Evolutionary conservation across 2,797 vertebrate species (phyloP).

Genomic region (Neomorphus geoffroyi): DNA sequence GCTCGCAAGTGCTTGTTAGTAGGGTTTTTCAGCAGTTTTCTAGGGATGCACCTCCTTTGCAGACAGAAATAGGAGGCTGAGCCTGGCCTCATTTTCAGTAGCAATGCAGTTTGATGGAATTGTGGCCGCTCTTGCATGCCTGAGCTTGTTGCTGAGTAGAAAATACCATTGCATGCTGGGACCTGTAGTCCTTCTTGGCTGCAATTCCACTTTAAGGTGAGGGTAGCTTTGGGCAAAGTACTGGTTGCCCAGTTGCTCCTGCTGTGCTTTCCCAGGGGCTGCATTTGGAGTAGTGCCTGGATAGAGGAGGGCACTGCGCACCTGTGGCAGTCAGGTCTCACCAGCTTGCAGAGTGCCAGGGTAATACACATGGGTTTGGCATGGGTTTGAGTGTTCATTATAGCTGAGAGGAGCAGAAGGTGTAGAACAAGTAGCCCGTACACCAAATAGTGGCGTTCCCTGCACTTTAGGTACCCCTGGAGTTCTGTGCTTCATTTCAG

Average conservation of each 20-base stretch:
- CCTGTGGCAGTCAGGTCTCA: not conserved
- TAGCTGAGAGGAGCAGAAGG: not conserved
- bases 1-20: not conserved
- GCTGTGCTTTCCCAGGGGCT: not conserved
- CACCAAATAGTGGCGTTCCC: not conserved
- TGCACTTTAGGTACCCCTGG: not conserved
- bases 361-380: not conserved
- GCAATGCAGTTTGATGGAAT: not conserved
- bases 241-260: not conserved
- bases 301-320: not conserved
- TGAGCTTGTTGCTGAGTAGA: not conserved
- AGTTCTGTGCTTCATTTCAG: not conserved
- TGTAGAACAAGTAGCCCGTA: not conserved
- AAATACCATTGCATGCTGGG: not conserved
- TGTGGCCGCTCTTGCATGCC: not conserved
- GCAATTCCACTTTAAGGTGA: not conserved
- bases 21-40: not conserved
- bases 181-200: not conserved
- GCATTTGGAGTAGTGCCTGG: not conserved
- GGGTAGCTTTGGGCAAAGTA: not conserved
- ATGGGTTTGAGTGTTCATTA: not conserved
- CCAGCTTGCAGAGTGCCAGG: not conserved
- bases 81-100: not conserved
- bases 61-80: not conserved
- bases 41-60: not conserved